Conservation (phyloP, 37 sponge, comb jelly and placozoan genomes). For the Axinella damicornis region DNA sequence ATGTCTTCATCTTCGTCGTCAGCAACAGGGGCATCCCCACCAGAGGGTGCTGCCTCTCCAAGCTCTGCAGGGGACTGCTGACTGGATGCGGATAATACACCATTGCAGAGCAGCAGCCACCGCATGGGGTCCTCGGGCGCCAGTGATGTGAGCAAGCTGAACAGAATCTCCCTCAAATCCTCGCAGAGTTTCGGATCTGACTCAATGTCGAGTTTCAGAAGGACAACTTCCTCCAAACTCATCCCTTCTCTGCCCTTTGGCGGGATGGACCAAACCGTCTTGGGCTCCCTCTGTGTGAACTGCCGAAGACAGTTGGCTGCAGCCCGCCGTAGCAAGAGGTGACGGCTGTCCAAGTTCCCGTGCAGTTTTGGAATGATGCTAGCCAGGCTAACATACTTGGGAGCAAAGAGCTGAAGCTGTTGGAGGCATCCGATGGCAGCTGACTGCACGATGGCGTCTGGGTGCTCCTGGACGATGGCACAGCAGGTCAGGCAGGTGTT, state of each 20-base stretch:
- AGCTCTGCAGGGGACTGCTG: neutral
- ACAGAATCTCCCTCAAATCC: constrained; percentile 87
- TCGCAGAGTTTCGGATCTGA: constrained; percentile 62
- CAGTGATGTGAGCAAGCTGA: constrained; percentile 81
- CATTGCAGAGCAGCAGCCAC: constrained; percentile 89
- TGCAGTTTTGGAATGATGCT: constrained; percentile 62
- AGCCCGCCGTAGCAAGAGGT: constrained; percentile 82
- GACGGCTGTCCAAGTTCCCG: constrained; percentile 63
- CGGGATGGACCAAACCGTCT: constrained; percentile 44
- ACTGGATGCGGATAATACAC: constrained; percentile 69
- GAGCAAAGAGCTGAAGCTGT: constrained; percentile 96
- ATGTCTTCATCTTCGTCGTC: constrained; percentile 91
- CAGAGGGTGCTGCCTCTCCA: constrained; percentile 19
- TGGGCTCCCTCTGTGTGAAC: constrained; percentile 88
- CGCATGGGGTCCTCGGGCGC: constrained; percentile 80
- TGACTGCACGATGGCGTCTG: constrained; percentile 86
- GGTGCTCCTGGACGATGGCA: constrained; percentile 80
- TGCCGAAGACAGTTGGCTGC: constrained; percentile 91
- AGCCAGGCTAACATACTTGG: constrained; percentile 67
- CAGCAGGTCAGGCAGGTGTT: constrained; percentile 64
- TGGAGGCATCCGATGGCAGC: constrained; percentile 91
- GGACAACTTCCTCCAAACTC: constrained; percentile 67
- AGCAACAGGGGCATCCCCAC: constrained; percentile 7
- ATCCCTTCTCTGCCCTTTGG: neutral
- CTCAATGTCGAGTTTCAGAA: constrained; percentile 84